Evolutionary conservation across 2,797 vertebrate species (phyloP).

Genomic region (Botia almorhae): DNA sequence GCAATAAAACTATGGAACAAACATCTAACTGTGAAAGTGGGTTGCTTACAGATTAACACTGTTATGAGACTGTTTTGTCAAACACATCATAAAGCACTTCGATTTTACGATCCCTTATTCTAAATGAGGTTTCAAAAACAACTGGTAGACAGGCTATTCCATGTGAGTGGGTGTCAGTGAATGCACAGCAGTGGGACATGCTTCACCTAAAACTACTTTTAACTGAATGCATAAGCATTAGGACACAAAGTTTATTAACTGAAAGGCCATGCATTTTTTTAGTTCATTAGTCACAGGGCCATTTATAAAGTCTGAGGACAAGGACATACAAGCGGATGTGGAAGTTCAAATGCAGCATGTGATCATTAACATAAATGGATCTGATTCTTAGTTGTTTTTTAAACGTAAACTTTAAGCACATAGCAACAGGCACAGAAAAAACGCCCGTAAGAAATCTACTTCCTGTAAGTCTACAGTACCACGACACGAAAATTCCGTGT

Average conservation of each 20-base stretch:
- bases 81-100: background rate
- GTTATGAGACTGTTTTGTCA: background rate
- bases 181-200: background rate
- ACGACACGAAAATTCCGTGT: background rate
- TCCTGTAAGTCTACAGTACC: background rate
- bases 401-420: too few relatives aligned
- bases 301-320: too few relatives aligned
- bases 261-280: too few relatives aligned
- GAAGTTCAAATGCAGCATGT: too few relatives aligned
- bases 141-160: background rate
- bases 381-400: too few relatives aligned
- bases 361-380: too few relatives aligned
- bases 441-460: background rate
- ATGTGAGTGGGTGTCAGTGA: background rate
- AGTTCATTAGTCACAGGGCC: too few relatives aligned
- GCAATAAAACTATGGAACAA: background rate
- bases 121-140: background rate
- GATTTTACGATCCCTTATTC: background rate
- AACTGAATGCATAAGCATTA: background rate
- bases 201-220: background rate
- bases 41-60: background rate
- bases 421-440: background rate
- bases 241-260: too few relatives aligned
- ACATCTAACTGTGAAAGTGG: background rate
- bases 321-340: too few relatives aligned